These are phyloP conservation scores for Poecilia velifera DNA, from an alignment of 2,797 vertebrate genomes.

Conservation along the genomic window DNA sequence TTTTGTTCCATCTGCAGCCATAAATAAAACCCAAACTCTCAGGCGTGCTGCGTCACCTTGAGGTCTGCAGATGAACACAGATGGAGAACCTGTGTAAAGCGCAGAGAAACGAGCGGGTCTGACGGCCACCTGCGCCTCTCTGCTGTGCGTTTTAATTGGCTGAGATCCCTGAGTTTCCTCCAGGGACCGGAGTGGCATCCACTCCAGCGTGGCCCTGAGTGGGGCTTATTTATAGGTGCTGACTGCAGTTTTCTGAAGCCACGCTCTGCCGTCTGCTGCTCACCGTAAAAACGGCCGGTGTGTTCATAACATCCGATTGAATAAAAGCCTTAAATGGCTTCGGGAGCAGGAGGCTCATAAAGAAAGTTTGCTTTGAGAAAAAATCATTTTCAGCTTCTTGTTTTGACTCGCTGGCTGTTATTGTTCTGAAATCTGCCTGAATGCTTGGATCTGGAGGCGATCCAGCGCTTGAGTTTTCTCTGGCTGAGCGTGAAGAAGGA, in stretches of 20 bases:
- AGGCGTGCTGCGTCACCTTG: constrained; percentile 10
- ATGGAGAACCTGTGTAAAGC: constrained; percentile 23
- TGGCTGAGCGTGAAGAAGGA: background rate
- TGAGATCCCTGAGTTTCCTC: constrained; percentile 51
- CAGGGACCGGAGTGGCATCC: constrained; percentile 28
- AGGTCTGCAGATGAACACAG: constrained; percentile 20
- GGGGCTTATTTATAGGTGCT: constrained; percentile 59
- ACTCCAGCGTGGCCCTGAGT: constrained; percentile 37
- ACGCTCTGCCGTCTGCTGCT: constrained; percentile 6
- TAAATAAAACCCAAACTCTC: background rate
- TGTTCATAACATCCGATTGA: constrained; percentile 54
- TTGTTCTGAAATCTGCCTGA: constrained; percentile 17
- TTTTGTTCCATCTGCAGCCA: background rate
- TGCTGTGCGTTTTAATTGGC: constrained; percentile 54
- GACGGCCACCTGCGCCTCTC: constrained; percentile 53
- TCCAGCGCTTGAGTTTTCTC: background rate
- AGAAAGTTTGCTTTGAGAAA: constrained; percentile 17
- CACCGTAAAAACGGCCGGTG: constrained; percentile 38
- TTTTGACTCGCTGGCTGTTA: background rate
- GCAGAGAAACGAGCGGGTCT: constrained; percentile 6
- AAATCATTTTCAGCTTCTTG: constrained; percentile 2
- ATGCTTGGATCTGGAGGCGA: constrained; percentile 13
- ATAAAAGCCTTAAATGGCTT: constrained; percentile 53
- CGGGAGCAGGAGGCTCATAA: constrained; percentile 18
- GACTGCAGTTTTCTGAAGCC: constrained; percentile 44